Evolutionary conservation across 2,888 invertebrate species (phyloP).

Genomic region (Acutogordius australiensis): DNA sequence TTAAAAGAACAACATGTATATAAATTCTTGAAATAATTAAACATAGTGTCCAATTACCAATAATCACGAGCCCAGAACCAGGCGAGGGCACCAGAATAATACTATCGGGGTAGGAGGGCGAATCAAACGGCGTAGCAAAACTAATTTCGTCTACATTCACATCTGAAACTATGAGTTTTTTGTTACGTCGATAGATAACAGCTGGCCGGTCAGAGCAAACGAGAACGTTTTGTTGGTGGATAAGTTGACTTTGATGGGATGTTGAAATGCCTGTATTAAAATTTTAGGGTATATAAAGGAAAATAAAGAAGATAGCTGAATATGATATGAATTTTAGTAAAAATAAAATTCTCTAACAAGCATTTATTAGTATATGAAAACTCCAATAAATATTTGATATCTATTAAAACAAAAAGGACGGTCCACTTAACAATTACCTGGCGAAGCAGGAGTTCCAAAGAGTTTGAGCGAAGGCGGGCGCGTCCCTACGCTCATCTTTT

Average conservation of each 20-base stretch:
- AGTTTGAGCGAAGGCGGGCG: constrained; percentile 72
- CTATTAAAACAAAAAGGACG: too few relatives aligned
- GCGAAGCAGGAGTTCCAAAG: constrained; percentile 30
- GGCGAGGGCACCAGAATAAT: not conserved
- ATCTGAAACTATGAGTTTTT: constrained; percentile 24
- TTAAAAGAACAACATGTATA: too few relatives aligned
- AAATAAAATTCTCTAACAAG: not conserved
- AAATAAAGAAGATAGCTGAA: too few relatives aligned
- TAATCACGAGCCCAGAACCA: not conserved
- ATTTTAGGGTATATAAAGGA: too few relatives aligned
- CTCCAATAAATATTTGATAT: too few relatives aligned
- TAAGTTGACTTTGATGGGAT: too few relatives aligned
- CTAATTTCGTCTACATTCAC: constrained; percentile 35
- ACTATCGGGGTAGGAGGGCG: constrained; percentile 47
- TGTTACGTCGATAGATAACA: constrained; percentile 52
- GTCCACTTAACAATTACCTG: too few relatives aligned
- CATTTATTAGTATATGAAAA: too few relatives aligned
- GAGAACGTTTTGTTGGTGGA: constrained; percentile 91
- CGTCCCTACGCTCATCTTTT: constrained; percentile 80
- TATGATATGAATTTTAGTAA: not conserved
- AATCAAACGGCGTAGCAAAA: constrained; percentile 87
- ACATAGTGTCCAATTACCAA: too few relatives aligned
- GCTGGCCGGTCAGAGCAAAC: constrained; percentile 94
- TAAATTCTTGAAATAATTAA: too few relatives aligned
- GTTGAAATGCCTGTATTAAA: too few relatives aligned